A percentile compares a stretch with the other conserved stretches of the same genome.
Evolutionary conservation across 2,888 invertebrate species (phyloP).

Genomic region (Mimumesa dahlbomi): DNA sequence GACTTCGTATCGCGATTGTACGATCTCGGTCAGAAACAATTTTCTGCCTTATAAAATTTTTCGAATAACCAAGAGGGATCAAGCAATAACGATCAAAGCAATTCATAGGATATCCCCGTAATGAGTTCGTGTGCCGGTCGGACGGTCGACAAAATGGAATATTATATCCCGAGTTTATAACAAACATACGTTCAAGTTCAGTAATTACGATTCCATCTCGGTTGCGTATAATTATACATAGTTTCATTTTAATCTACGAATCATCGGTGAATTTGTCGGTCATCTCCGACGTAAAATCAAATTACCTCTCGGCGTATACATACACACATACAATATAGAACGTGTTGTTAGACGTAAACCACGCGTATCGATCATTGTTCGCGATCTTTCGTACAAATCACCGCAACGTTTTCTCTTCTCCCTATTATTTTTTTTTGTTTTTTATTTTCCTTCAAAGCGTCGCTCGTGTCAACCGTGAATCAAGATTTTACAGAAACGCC

Average conservation of each 20-base stretch:
- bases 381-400: too few species aligned
- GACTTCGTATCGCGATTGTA: too few species aligned
- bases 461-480: not conserved
- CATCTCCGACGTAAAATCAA: slow-evolving; percentile 25
- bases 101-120: slow-evolving; percentile 4
- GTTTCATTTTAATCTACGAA: slow-evolving; percentile 35
- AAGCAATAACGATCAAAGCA: slow-evolving; percentile 18
- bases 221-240: slow-evolving; percentile 38
- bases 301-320: not conserved
- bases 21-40: too few species aligned
- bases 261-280: slow-evolving; percentile 18
- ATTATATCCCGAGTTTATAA: slow-evolving; percentile 39
- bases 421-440: too few species aligned
- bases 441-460: too few species aligned
- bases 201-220: slow-evolving; percentile 44
- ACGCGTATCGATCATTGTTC: too few species aligned
- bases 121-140: not conserved
- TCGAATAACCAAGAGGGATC: too few species aligned
- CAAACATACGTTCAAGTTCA: slow-evolving; percentile 33
- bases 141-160: slow-evolving; percentile 28
- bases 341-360: too few species aligned
- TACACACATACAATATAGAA: too few species aligned
- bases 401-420: too few species aligned
- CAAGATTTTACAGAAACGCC: not conserved
- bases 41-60: too few species aligned